Evolutionary conservation across 2,888 invertebrate genomes (phyloP), one percentile per base, ranked within the genome.

Genomic region (Machimus rusticus): DNA sequence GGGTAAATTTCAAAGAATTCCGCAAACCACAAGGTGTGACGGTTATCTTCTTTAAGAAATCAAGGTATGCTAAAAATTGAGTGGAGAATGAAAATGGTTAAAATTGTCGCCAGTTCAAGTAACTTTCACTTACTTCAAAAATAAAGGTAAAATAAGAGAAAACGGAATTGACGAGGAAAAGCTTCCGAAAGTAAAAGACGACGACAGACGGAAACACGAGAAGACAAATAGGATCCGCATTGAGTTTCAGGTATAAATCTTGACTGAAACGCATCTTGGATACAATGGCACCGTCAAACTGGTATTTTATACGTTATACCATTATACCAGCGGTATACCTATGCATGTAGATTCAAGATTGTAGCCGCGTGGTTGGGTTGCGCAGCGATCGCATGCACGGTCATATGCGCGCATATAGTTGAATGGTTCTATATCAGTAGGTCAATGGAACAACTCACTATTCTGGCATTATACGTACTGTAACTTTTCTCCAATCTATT

Each of bases 371-470:
- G 66, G 57, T 34, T 86, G 55, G 74, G 37, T 39, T 34, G 31
- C 86, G 85, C 86, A 23, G 74, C 87, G 76, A 76, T 82, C 74
- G 82, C 79, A 87, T 87, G 87, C 87, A 82, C 43, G 28, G 57
- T 23, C 31, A 82, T 86, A 86, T 87, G 88, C 85, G 87, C 89
- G 88, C 88, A 88, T 89, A 89, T 89, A 89, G 89, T 89, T 89
- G 89, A 89, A 89, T 90, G 89, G 90, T 90, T 90, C 89, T 91
- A 91, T 92, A 91, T 93, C 93, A 93, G 92, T 93, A 92, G 93
- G 93, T 93, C 92, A 93, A 92, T 93, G 90, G 93, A 91, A 91
- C 86, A 86, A 51, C 86, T 86, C 55, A 55, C 46, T 85, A 85
- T 85, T 74, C 74, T 31, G 57, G 76, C 81, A 86, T 76, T 74